Evolutionary conservation across 2,113 vertebrate genomes (phyloP), one percentile per base, ranked within the genome.

Genomic region (Pteropus alecto): DNA sequence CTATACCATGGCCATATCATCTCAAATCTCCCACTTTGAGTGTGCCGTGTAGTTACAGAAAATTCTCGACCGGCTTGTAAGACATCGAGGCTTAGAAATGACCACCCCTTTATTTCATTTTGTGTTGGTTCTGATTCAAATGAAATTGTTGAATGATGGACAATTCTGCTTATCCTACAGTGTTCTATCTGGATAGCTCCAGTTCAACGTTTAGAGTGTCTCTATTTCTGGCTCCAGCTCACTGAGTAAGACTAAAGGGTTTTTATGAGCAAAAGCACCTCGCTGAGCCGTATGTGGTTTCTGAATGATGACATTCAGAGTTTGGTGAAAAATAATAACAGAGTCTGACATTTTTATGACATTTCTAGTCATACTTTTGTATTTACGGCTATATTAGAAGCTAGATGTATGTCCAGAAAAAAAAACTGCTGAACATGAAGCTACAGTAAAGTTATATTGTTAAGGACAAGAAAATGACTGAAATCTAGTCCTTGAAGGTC

Each of bases 221-320:
- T 94, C 79, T 43, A 54, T 2, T 3, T 78, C 22, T 79, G 56
- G 41, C 58, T 92, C 22, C 58, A 74, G 41, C 12, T 93, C 77
- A 38, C 43, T 65, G 61, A 94, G 79, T 74, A 88, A 96, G 95
- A n/a, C 13, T 46, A 24, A 60, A 85, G 22, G 51, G 24, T 41
- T 93, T 94, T 85, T 48, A 54, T 33, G 46, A 78, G 38, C 65
- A 74, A 73, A 90, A 93, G 24, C 60, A 71, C 48, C 77, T 93
- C 41, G 22, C 12, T 70, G 48, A 79, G 48, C 35, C 93, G 58
- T 77, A 85, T 65, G 38, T 79, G 41, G 26, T 81, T 95, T 97
- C 91, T 83, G 43, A 90, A 97, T 71, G 81, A 76, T 85, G 77
- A 60, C 60, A 87, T 93, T 95, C 79, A 81, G 81, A 92, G n/a